Evolutionary conservation across 2,113 vertebrate genomes (phyloP), one percentile per base, ranked within the genome.

Genomic region (Syrrhaptes paradoxus): DNA sequence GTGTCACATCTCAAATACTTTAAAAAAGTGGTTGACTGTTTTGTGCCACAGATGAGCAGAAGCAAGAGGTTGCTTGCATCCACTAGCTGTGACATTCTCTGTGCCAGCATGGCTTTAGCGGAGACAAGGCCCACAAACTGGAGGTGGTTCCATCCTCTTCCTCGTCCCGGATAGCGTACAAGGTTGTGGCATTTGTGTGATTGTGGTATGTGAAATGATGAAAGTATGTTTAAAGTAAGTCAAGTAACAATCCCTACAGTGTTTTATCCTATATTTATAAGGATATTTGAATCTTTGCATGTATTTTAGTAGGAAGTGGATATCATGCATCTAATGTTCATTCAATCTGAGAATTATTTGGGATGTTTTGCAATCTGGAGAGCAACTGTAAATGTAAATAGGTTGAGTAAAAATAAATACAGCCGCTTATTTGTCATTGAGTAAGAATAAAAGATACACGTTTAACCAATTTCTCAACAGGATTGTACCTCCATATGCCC

Each of bases 21-120:
- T 2, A 84, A 91, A 92, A 96, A 95, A 96, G 95, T 93, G 96
- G 94, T 87, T 78, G 34, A 62, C 85, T 90, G 49, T 86, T 71
- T 74, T 92, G 90, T 77, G 90, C 59, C 80, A 71, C 83, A 90
- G 91, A 94, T 90, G 94, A 96, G 88, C 90, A 31, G 68, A 77
- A 93, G 86, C 88, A 71, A 93, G 82, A 18, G 38, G 61, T 32
- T 86, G 65, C 78, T 61, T 90, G 89, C 51, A 86, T 77, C 43
- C 86, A 45, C 80, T 89, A 78, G 90, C 95, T 96, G 93, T 93
- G 95, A 54, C 75, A 20, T 62, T 80, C 63, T 80, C 51, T 77
- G n/a, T 93, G 94, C 92, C 83, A 95, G 9, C 28, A n/a, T 38
- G 75, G 32, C 34, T 86, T 79, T n/a, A 61, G 34, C 68, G 81